A percentile compares a stretch with the other conserved stretches of the same genome.
Evolutionary conservation across 2,888 invertebrate species (phyloP).

Genomic region (Lasioglossum villosulum): DNA sequence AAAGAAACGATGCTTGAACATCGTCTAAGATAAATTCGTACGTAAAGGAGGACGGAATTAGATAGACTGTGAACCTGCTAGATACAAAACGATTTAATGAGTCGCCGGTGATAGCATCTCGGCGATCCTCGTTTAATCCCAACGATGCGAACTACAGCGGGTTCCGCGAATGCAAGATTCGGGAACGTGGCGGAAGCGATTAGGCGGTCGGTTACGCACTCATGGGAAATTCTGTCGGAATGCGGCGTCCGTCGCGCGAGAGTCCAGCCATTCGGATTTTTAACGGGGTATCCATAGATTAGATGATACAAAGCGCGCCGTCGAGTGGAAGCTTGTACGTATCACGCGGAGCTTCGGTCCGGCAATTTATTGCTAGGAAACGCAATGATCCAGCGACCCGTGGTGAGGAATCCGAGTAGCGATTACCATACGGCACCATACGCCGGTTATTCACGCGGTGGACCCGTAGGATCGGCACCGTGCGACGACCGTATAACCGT

Average conservation of each 20-base stretch:
- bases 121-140: neutral
- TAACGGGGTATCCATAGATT: conserved; percentile 59
- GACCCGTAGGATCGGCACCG: conserved; percentile 54
- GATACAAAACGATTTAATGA: neutral
- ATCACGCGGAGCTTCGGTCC: conserved; percentile 63
- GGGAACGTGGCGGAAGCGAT: conserved; percentile 41
- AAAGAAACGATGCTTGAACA: no score
- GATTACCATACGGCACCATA: conserved; percentile 69
- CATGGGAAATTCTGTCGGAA: conserved; percentile 58
- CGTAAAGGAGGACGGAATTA: no score
- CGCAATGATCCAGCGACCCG: conserved; percentile 66
- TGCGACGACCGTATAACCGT: conserved; percentile 30
- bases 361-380: conserved; percentile 67
- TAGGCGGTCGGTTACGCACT: conserved; percentile 29
- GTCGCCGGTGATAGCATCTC: neutral
- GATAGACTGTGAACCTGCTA: neutral
- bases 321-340: conserved; percentile 57
- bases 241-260: conserved; percentile 46
- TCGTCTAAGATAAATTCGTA: no score
- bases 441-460: conserved; percentile 52
- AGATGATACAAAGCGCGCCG: conserved; percentile 59
- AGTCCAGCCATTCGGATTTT: conserved; percentile 55
- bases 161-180: conserved; percentile 8
- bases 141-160: neutral
- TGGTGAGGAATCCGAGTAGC: conserved; percentile 65